These are phyloP conservation scores for Cettia cetti DNA, from an alignment of 2,113 vertebrate genomes.

Conservation along the genomic window DNA sequence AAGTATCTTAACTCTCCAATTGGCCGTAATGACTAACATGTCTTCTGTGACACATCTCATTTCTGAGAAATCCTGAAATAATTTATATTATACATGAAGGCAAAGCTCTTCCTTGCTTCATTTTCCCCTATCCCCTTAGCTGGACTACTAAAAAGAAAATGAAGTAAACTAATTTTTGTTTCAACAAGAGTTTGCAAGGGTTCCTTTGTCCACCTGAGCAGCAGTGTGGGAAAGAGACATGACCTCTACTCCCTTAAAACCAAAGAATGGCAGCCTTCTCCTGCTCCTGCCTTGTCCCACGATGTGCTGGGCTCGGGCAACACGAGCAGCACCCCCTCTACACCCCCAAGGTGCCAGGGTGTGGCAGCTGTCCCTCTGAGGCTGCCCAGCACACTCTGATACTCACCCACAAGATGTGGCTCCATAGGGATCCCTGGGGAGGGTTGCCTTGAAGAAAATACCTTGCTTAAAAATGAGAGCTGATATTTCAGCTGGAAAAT, in stretches of 20 bases:
- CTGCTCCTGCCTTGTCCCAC: not conserved
- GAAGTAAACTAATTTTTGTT: not conserved
- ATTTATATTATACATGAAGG: not conserved
- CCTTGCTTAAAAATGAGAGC: not conserved
- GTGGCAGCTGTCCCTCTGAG: not conserved
- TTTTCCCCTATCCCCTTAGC: not conserved
- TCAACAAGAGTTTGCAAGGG: not conserved
- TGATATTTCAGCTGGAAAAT: not conserved
- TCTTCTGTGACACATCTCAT: not conserved
- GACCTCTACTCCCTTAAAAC: not conserved
- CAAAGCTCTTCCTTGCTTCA: not conserved
- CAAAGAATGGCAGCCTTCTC: not conserved
- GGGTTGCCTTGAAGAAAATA: not conserved
- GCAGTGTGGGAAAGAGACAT: not conserved
- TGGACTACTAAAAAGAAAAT: not conserved
- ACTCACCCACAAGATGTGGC: not conserved
- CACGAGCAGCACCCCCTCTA: fast-evolving
- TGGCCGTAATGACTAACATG: not conserved
- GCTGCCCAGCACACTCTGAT: not conserved
- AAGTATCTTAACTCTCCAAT: not conserved
- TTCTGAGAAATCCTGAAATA: not conserved
- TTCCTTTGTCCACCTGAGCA: not conserved
- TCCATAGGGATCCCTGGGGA: fast-evolving
- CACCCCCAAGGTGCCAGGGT: fast-evolving
- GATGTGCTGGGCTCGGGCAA: not conserved